Conservation (phyloP, 2,888 invertebrate species). For the Eristalis intricaria region DNA sequence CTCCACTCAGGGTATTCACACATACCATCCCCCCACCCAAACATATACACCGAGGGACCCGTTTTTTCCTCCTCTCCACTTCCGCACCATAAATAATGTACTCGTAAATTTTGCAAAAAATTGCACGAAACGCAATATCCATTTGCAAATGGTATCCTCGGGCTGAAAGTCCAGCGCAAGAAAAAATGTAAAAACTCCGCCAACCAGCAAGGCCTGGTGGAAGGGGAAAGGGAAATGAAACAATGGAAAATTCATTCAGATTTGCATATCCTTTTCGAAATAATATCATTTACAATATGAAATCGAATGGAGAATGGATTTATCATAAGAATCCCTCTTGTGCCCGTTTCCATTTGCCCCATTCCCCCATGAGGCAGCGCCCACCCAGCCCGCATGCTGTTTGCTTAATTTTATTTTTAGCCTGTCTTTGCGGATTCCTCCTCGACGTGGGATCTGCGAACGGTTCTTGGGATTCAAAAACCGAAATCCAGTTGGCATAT, state of each 20-base stretch:
- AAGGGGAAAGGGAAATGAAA: conserved; percentile 9
- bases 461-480: conserved; percentile 24
- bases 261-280: conserved; percentile 56
- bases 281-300: conserved; percentile 56
- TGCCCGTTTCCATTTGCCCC: conserved; percentile 13
- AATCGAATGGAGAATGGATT: conserved; percentile 45
- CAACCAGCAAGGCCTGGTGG: background rate
- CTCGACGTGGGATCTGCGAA: background rate
- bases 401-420: conserved; percentile 9
- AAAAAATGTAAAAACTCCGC: background rate
- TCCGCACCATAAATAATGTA: conserved; percentile 54
- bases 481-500: conserved; percentile 51
- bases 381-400: background rate
- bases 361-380: background rate
- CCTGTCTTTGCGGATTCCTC: background rate
- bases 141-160: conserved; percentile 57
- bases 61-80: background rate
- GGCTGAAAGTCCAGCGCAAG: conserved; percentile 15
- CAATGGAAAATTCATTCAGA: conserved; percentile 53
- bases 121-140: conserved; percentile 56
- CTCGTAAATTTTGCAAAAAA: conserved; percentile 61
- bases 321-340: conserved; percentile 24
- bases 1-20: background rate
- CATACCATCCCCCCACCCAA: background rate
- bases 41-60: background rate